These are phyloP conservation scores for Festucalex cinctus DNA, from an alignment of 2,113 vertebrate species.

Conservation along the genomic window DNA sequence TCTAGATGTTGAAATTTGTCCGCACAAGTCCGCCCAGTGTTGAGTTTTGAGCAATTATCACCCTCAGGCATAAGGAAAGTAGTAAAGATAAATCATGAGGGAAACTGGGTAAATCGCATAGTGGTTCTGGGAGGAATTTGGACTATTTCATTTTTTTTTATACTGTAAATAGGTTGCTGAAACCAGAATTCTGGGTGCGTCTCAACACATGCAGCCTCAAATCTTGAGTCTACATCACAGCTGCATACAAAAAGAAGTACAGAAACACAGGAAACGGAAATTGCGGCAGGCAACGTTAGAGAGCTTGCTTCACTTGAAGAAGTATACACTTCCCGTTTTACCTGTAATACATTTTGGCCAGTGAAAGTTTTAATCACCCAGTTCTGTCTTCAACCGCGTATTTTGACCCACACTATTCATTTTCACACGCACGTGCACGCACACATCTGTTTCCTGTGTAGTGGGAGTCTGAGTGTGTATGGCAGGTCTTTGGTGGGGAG, in stretches of 20 bases:
- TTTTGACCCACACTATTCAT: not conserved
- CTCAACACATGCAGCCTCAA: not conserved
- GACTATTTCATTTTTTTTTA: conserved; percentile 13
- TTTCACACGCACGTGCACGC: conserved; percentile 21
- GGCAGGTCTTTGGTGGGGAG: conserved; percentile 45
- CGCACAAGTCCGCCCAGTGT: not conserved
- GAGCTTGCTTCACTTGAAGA: conserved; percentile 12
- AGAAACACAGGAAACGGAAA: conserved; percentile 32
- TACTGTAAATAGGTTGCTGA: not conserved
- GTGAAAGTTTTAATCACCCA: conserved; percentile 1
- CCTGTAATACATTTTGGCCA: not conserved
- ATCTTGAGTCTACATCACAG: not conserved
- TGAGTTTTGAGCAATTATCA: not conserved
- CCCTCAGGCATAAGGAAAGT: not conserved
- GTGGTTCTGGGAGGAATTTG: not conserved
- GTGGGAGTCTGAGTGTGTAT: conserved; percentile 25
- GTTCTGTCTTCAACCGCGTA: not conserved
- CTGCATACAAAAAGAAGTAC: not conserved
- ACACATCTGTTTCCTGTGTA: conserved; percentile 71
- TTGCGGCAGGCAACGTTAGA: conserved; percentile 2
- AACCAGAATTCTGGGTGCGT: conserved; percentile 6
- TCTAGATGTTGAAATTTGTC: not conserved
- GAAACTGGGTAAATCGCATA: not conserved
- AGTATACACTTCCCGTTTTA: not conserved
- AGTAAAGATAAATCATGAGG: not conserved